These are phyloP conservation scores for Laticauda colubrina DNA, from an alignment of 2,113 vertebrate genomes.

Conservation along the genomic window DNA sequence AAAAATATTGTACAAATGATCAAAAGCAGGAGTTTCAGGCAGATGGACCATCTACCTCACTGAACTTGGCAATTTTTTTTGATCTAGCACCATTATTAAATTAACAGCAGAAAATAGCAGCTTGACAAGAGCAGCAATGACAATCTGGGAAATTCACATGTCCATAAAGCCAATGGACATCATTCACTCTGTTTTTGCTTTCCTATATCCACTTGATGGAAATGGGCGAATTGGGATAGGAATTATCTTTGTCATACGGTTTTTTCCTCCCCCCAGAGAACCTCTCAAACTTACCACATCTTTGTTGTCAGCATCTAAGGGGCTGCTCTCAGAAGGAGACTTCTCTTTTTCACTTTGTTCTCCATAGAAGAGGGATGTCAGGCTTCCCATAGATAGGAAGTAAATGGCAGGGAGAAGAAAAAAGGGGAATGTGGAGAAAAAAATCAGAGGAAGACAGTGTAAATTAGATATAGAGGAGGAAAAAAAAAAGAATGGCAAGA, in stretches of 20 bases:
- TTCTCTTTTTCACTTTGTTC: conserved; percentile 96
- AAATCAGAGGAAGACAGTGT: neutral
- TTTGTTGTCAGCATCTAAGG: conserved; percentile 83
- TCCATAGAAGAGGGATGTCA: conserved; percentile 93
- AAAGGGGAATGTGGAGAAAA: neutral
- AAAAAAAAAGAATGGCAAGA: neutral
- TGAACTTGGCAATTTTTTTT: neutral
- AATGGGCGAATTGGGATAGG: neutral
- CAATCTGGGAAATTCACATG: neutral
- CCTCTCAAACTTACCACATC: conserved; percentile 80
- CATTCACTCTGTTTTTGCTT: neutral
- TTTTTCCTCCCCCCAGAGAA: rapidly evolving
- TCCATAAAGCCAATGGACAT: neutral
- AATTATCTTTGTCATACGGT: neutral
- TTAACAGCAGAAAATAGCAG: neutral
- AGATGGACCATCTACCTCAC: neutral
- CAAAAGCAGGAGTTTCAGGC: neutral
- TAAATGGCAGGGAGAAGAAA: neutral
- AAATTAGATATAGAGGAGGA: neutral
- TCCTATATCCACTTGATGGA: neutral
- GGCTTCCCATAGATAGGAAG: conserved; percentile 64
- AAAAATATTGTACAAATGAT: neutral
- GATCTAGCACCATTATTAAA: neutral
- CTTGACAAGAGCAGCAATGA: neutral
- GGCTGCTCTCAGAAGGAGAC: conserved; percentile 87